Percentiles rank a stretch among this genome's conserved stretches.
These are phyloP conservation scores for Pachyseris speciosa DNA, from an alignment of 64 coral and sea anemone genomes.

Conservation along the genomic window DNA sequence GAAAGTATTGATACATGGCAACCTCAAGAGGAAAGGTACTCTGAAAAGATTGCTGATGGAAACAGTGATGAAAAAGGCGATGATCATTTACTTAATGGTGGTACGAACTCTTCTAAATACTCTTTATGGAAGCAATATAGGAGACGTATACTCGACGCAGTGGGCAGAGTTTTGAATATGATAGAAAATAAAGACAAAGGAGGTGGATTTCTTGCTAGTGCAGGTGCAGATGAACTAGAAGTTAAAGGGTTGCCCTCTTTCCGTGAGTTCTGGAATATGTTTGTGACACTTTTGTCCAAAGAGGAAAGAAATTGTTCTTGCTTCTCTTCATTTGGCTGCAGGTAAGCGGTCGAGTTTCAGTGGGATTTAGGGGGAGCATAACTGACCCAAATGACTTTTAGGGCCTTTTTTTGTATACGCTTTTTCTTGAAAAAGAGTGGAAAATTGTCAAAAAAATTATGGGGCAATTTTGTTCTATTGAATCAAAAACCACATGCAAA, in stretches of 20 bases:
- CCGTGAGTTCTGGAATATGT: background rate
- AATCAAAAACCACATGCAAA: no score
- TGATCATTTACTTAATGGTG: background rate
- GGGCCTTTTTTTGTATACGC: no score
- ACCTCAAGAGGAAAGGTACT: background rate
- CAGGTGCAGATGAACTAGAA: background rate
- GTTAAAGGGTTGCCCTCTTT: background rate
- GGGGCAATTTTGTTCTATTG: no score
- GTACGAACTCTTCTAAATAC: background rate
- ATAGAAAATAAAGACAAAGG: background rate
- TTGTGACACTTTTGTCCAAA: background rate
- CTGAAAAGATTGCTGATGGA: background rate
- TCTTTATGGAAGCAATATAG: slow-evolving; percentile 15
- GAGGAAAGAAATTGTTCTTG: slow-evolving; percentile 13
- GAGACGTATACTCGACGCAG: background rate
- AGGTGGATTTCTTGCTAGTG: no score
- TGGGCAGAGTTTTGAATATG: background rate
- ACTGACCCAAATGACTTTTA: no score
- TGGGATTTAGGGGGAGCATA: no score
- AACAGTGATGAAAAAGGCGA: background rate
- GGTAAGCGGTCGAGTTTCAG: background rate
- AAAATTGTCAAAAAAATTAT: no score
- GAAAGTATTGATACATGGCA: background rate
- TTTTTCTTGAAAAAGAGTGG: no score
- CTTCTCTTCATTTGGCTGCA: background rate